A percentile compares a stretch with the other conserved stretches of the same genome.
Conservation (phyloP, 53 echinoderm and acorn worm species). For the Holothuria leucospilota region DNA sequence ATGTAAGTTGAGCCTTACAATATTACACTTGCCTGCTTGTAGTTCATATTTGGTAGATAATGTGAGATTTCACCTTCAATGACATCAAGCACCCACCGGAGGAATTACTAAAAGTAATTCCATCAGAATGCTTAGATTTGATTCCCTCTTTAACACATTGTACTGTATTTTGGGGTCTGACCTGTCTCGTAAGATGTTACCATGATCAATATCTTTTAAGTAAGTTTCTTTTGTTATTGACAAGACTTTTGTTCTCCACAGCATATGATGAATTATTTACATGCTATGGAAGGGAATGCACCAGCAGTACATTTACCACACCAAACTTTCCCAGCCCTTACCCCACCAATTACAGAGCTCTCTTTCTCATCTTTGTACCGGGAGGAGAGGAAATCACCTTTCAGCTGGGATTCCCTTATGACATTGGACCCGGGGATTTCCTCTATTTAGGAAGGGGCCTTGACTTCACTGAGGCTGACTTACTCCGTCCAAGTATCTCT, state of each 20-base stretch:
- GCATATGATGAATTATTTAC: slow-evolving; percentile 11
- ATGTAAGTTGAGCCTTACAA: too few species aligned
- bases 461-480: slow-evolving; percentile 8
- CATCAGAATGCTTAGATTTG: too few species aligned
- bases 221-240: too few species aligned
- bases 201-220: too few species aligned
- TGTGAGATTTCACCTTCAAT: too few species aligned
- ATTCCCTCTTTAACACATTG: too few species aligned
- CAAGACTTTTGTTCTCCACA: background rate
- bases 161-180: too few species aligned
- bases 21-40: too few species aligned
- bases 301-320: slow-evolving; percentile 4
- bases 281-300: slow-evolving; percentile 38
- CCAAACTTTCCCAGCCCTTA: slow-evolving; percentile 24
- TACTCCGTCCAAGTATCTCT: slow-evolving; percentile 15
- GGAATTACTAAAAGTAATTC: too few species aligned
- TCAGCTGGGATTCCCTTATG: slow-evolving; percentile 34
- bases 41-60: too few species aligned
- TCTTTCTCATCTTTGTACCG: slow-evolving; percentile 45
- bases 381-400: slow-evolving; percentile 38
- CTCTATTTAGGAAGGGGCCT: slow-evolving; percentile 4
- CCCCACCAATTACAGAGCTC: slow-evolving; percentile 23
- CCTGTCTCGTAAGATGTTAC: too few species aligned
- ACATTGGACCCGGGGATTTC: slow-evolving; percentile 39
- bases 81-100: too few species aligned